These are phyloP conservation scores for Ispidina lecontei DNA, from an alignment of 2,797 vertebrate species.

Conservation along the genomic window DNA sequence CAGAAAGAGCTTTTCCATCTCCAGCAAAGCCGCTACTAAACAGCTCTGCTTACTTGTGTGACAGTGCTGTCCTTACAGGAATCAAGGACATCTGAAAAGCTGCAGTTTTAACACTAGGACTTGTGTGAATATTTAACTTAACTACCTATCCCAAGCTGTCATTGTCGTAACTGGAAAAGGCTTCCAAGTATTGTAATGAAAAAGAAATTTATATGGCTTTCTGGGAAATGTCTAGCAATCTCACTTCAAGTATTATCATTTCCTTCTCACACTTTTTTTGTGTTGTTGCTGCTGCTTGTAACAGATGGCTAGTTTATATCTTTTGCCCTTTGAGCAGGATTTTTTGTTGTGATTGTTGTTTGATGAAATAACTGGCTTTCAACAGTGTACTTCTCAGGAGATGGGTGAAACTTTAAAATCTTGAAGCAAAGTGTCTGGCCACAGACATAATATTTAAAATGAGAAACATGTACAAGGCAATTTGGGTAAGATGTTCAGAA, in stretches of 20 bases:
- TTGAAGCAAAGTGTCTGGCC: background rate
- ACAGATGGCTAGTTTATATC: slow-evolving; percentile 60
- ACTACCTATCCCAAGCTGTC: background rate
- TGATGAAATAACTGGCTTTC: slow-evolving; percentile 24
- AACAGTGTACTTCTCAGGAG: background rate
- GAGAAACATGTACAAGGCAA: background rate
- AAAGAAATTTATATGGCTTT: background rate
- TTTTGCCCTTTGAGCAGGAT: slow-evolving; percentile 13
- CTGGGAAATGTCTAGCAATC: background rate
- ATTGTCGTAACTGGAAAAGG: background rate
- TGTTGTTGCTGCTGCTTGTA: background rate
- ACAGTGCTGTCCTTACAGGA: background rate
- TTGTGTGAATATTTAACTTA: background rate
- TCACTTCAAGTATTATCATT: background rate
- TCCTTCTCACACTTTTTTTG: background rate
- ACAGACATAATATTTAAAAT: slow-evolving; percentile 21
- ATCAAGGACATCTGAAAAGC: background rate
- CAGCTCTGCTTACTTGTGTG: background rate
- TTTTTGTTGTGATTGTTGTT: background rate
- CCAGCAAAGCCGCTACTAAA: background rate
- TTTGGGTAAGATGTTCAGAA: background rate
- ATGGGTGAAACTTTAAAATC: background rate
- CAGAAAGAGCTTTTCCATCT: background rate
- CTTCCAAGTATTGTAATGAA: background rate
- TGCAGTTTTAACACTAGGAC: background rate